These are phyloP conservation scores for Xestia ashworthii DNA, from an alignment of 2,888 invertebrate species.

Conservation along the genomic window DNA sequence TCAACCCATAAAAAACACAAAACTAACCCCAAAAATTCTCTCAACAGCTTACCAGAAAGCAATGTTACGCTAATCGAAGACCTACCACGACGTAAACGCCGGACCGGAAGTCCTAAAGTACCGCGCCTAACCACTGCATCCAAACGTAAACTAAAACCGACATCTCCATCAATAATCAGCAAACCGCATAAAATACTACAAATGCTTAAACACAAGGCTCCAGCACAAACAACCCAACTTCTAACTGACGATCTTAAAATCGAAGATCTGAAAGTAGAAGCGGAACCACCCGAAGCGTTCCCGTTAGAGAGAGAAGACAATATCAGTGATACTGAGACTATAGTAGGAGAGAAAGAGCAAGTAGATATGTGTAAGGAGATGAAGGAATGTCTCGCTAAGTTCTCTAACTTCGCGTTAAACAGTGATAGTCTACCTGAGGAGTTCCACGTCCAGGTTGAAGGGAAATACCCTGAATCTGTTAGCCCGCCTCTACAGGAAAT, in stretches of 20 bases:
- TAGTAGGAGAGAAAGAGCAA: constrained; percentile 73
- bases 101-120: constrained; percentile 76
- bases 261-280: constrained; percentile 73
- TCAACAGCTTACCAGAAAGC: constrained; percentile 78
- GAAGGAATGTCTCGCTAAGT: constrained; percentile 85
- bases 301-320: constrained; percentile 81
- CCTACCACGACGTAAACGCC: constrained; percentile 77
- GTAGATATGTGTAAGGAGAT: constrained; percentile 76
- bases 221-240: constrained; percentile 69
- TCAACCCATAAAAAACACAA: not conserved
- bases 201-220: constrained; percentile 81
- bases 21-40: not conserved
- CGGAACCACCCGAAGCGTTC: constrained; percentile 83
- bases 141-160: constrained; percentile 81
- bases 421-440: constrained; percentile 70
- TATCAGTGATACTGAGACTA: constrained; percentile 79
- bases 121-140: constrained; percentile 77
- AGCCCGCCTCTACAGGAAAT: constrained; percentile 87
- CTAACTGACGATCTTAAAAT: constrained; percentile 69
- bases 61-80: constrained; percentile 81
- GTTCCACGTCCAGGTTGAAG: constrained; percentile 60
- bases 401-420: constrained; percentile 82
- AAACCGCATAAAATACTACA: constrained; percentile 83
- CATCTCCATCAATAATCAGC: constrained; percentile 70
- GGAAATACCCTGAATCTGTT: constrained; percentile 82